A percentile compares a stretch with the other conserved stretches of the same genome.
phyloP scores from a whole-genome alignment of 1,140 invertebrate genomes.

The Pomacea maculata region DNA sequence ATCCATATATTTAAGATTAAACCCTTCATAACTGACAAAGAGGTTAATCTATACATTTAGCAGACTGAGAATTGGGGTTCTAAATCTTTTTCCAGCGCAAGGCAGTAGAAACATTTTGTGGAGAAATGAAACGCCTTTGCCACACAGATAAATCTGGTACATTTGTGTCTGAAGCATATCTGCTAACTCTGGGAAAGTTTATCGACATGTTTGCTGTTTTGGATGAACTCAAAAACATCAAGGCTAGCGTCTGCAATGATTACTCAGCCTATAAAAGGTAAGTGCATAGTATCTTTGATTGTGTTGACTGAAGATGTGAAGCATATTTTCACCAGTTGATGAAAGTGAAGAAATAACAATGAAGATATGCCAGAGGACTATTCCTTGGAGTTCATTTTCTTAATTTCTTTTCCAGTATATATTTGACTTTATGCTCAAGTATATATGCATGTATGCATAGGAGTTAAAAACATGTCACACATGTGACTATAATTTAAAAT shows the following conservation, averaged over 20 bases:
- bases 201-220: conserved; percentile 99
- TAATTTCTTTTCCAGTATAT: no score
- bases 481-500: no score
- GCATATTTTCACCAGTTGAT: no score
- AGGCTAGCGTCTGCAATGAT: conserved; percentile 99
- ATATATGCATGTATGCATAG: no score
- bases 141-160: conserved; percentile 97
- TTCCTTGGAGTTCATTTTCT: not conserved
- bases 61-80: not conserved
- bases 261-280: conserved; percentile 96
- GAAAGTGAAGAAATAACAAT: conserved; percentile 29
- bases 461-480: no score
- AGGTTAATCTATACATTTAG: not conserved
- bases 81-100: conserved; percentile 76
- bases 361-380: no score
- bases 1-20: no score
- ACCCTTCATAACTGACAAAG: no score
- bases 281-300: conserved; percentile 33
- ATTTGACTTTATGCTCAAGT: no score
- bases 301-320: no score
- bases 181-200: conserved; percentile 98
- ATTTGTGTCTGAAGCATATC: conserved; percentile 98
- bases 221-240: conserved; percentile 99
- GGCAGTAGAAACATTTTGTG: conserved; percentile 95
- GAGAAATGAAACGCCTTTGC: conserved; percentile 93